Evolutionary conservation across 2,888 invertebrate genomes (phyloP), one percentile per base, ranked within the genome.

Genomic region (Abrostola triplasia): DNA sequence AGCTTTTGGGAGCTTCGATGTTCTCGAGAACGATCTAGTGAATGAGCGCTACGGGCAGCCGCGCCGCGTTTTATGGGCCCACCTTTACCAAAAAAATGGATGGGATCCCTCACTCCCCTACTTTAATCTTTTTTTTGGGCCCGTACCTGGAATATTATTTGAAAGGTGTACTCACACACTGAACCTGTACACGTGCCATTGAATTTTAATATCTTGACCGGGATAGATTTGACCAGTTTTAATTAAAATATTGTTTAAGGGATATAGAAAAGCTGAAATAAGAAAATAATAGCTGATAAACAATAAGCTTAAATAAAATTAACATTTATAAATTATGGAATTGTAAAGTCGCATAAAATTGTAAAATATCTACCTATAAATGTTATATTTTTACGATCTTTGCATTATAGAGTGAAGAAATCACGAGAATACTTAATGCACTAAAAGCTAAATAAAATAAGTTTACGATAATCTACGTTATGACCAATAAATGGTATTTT

Each of bases 161-260:
- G 71, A 83, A 85, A 84, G 76, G 78, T 78, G 79, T 79, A 76
- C 75, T 68, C 74, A 73, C 80, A 77, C 81, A 79, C 77, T 79
- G 80, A 78, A 79, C 81, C 82, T 81, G 83, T 90, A 90, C 93
- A 88, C 92, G 93, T 93, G 93, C 92, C 93, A 89, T 85, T 87
- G 84, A 89, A 89, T 89, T 84, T 71, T 88, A 87, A 83, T 83
- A 82, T 73, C 58, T 83, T 85, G 87, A 87, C 85, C 85, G 77
- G 70, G 68, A 70, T 76, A 10, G 51, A 64, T 76, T 66, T 73
- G 61, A 51, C 52, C 53, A 13, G n/a, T 44, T 63, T 59, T 64
- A 38, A 62, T 68, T 37, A 50, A 5, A 44, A 24, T 51, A 40
- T 7, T 40, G 10, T 5, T 5, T 40, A 40, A 10, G 40, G 24